Evolutionary conservation across 2,113 vertebrate genomes (phyloP).

Genomic region (Gallinago media): DNA sequence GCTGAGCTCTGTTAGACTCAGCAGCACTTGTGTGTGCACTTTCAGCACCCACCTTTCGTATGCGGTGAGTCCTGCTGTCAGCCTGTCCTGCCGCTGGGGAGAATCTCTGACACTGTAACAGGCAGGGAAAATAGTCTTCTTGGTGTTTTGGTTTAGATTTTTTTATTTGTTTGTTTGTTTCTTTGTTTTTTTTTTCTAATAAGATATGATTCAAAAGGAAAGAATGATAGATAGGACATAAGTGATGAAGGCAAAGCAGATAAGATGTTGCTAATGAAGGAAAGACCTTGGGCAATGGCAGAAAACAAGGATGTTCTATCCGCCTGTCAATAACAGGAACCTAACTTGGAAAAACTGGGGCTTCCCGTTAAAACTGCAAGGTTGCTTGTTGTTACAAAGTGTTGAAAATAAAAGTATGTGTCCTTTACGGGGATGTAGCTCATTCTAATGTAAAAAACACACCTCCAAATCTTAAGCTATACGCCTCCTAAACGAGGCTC

Average conservation of each 20-base stretch:
- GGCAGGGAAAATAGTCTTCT: neutral
- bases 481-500: neutral
- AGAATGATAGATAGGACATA: neutral
- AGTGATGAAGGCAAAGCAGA: neutral
- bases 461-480: neutral
- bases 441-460: neutral
- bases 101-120: neutral
- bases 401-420: neutral
- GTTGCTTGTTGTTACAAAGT: neutral
- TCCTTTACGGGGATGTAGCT: neutral
- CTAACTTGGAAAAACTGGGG: neutral
- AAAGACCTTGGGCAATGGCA: neutral
- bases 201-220: conserved; percentile 7
- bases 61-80: neutral
- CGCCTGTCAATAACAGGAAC: neutral
- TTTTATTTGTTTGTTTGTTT: too few relatives aligned
- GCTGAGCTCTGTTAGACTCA: neutral
- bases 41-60: neutral
- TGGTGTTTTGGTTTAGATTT: neutral
- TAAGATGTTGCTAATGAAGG: neutral
- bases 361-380: neutral
- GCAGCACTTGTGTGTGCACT: neutral
- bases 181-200: neutral
- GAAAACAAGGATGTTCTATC: neutral
- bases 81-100: neutral